Evolutionary conservation across 2,113 vertebrate species (phyloP).

Genomic region (Boulengeromyrus knoepffleri): DNA sequence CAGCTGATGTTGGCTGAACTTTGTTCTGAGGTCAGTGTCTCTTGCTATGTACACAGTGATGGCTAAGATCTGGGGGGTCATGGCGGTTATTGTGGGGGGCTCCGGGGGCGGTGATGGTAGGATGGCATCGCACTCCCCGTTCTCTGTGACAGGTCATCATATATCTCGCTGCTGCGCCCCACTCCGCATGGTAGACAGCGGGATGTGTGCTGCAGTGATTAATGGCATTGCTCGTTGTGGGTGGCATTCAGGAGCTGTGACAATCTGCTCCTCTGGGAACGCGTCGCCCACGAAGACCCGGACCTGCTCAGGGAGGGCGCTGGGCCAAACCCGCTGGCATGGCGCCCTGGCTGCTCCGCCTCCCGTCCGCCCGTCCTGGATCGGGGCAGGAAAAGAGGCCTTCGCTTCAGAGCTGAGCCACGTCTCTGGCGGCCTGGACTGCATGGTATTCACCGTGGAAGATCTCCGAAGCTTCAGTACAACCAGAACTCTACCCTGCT

Average conservation of each 20-base stretch:
- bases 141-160: conserved; percentile 30
- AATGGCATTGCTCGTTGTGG: conserved; percentile 28
- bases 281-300: conserved; percentile 11
- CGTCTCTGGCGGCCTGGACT: too few relatives aligned
- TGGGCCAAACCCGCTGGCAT: not conserved
- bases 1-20: not conserved
- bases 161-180: conserved; percentile 26
- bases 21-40: not conserved
- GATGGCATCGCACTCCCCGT: not conserved
- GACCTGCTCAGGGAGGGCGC: not conserved
- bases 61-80: not conserved
- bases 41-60: not conserved
- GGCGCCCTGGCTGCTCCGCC: not conserved
- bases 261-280: conserved; percentile 40
- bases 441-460: not conserved
- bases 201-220: conserved; percentile 33
- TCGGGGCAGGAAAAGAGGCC: not conserved
- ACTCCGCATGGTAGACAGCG: conserved; percentile 8
- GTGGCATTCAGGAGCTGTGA: conserved; percentile 35
- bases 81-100: not conserved
- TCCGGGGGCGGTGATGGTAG: not conserved
- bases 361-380: not conserved
- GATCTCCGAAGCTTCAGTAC: not conserved
- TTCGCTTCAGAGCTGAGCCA: not conserved
- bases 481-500: not conserved